A percentile compares a stretch with the other conserved stretches of the same genome.
Evolutionary conservation across 2,113 vertebrate species (phyloP).

Genomic region (Tragelaphus imberbis): DNA sequence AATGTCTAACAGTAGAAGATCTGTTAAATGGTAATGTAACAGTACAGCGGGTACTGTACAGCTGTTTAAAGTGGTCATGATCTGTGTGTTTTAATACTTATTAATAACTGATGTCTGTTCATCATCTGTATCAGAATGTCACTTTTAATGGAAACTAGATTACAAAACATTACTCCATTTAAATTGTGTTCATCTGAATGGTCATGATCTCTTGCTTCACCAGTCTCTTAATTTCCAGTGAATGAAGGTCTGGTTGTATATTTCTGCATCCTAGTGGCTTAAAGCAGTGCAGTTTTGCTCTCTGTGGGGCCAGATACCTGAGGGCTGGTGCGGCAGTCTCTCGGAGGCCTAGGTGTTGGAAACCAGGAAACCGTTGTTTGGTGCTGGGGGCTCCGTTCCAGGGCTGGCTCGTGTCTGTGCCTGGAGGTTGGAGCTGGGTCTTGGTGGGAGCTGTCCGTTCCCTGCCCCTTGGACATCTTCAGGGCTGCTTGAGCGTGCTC

Average conservation of each 20-base stretch:
- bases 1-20: background rate
- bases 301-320: background rate
- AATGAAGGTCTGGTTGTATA: background rate
- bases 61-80: background rate
- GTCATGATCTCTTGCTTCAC: background rate
- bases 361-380: background rate
- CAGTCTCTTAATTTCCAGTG: background rate
- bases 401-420: fast-evolving
- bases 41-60: background rate
- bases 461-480: fast-evolving
- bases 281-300: fast-evolving
- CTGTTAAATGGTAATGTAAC: background rate
- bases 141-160: background rate
- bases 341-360: fast-evolving
- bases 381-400: too few relatives aligned
- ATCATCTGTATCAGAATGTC: background rate
- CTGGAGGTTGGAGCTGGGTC: background rate
- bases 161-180: background rate
- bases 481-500: background rate
- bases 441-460: background rate
- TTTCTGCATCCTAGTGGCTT: background rate
- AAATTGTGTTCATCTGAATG: background rate
- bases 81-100: background rate
- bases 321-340: background rate
- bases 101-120: background rate